A percentile compares a stretch with the other conserved stretches of the same genome.
Conservation (phyloP, 2,888 invertebrate genomes). For the Thyatira batis region DNA sequence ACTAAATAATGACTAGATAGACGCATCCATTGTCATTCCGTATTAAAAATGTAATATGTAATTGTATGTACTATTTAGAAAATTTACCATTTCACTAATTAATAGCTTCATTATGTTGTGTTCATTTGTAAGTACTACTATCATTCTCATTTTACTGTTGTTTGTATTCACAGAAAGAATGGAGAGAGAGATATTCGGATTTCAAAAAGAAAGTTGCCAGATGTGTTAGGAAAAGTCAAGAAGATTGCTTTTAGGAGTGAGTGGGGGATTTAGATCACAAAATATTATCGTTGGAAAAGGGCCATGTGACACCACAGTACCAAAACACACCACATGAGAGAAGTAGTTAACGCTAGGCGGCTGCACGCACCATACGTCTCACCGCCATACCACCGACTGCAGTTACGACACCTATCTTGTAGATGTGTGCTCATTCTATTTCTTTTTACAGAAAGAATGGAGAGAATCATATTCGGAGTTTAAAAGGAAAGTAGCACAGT, state of each 20-base stretch:
- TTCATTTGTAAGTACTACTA: slow-evolving; percentile 18
- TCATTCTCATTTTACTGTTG: slow-evolving; percentile 40
- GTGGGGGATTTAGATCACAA: slow-evolving; percentile 59
- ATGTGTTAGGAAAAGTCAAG: slow-evolving; percentile 99
- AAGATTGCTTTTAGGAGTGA: slow-evolving; percentile 93
- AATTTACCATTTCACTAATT: neutral
- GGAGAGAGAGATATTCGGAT: slow-evolving; percentile 98
- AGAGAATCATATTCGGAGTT: slow-evolving; percentile 98
- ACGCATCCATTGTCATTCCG: slow-evolving; percentile 8
- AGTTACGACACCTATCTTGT: slow-evolving; percentile 65
- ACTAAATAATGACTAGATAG: too few relatives aligned
- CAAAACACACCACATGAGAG: slow-evolving; percentile 33
- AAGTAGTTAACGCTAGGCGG: slow-evolving; percentile 23
- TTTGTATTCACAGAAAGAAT: slow-evolving; percentile 93
- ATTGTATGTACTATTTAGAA: neutral
- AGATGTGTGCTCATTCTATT: slow-evolving; percentile 78
- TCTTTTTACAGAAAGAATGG: slow-evolving; percentile 96
- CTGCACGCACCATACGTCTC: slow-evolving; percentile 46
- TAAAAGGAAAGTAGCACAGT: slow-evolving; percentile 98
- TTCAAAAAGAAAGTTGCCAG: slow-evolving; percentile 99
- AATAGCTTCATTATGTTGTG: slow-evolving; percentile 20
- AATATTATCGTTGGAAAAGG: slow-evolving; percentile 68
- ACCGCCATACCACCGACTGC: slow-evolving; percentile 30
- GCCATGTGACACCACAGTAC: slow-evolving; percentile 58
- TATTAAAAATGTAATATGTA: too few relatives aligned